Base-by-base conservation (phyloP, 2,797 vertebrate genomes). In the Sarcophilus harrisii region DNA sequence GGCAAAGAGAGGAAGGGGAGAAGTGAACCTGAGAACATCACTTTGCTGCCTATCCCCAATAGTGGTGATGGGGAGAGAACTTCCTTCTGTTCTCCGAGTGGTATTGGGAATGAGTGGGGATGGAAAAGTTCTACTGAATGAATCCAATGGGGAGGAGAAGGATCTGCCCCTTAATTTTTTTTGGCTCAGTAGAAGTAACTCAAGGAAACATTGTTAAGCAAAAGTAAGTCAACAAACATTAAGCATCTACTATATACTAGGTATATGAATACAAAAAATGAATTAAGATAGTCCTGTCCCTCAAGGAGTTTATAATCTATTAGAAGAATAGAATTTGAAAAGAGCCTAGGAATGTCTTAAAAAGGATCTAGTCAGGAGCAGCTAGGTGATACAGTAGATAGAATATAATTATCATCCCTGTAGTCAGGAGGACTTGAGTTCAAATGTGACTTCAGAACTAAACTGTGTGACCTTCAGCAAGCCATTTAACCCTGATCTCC, bases 1-100 rank as follows among this genome's bases (percentile, higher is more conserved):
- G 5, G 21, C 54, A 49, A 58, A 27, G 0, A 0, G 38, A n/a
- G 30, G 12, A 6, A 1, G 0, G 1, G 12, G 24, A 24, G 45
- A 38, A 55, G 59, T 87, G 55, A 1, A 18, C n/a, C 91, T 12
- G 1, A 1, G n/a, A 11, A 10, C 8, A 0, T 10, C 29, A 3
- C 0, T 3, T 11, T 24, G 27, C 38, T 87, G 9, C 21, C 38
- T 11, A 18, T 24, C 18, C 18, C 73, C 18, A 45, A 0, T 81
- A 45, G 38, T 81, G 18, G 38, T 45, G 38, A 87, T 24, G 30
- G 3, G 21, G 38, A 87, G 21, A 87, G 92, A 58, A 58, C 45
- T 38, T 0, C 10, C 5, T 54, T 27, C 66, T 6, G 10, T 24
- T 81, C 57, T 87, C n/a, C 49, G 32, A 55, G 29, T 32, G 52